These are phyloP conservation scores for Luperina nickerlii DNA, from an alignment of 2,888 invertebrate species.

Conservation along the genomic window DNA sequence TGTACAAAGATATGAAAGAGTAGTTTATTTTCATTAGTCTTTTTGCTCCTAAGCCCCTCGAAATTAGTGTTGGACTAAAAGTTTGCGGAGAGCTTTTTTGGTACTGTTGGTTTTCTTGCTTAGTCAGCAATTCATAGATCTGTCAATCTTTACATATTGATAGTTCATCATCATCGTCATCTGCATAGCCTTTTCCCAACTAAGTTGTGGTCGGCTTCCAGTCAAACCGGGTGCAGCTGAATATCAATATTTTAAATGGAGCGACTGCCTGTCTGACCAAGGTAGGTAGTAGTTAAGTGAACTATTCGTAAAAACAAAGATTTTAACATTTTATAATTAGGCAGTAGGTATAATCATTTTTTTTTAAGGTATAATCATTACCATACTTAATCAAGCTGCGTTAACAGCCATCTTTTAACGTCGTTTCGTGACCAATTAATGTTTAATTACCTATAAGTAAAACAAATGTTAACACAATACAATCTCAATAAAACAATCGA, in stretches of 20 bases:
- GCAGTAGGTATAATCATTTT: too few relatives aligned
- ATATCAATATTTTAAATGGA: background rate
- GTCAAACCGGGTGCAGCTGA: background rate
- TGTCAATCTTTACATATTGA: too few relatives aligned
- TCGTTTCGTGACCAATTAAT: constrained; percentile 47
- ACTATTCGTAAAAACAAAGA: background rate
- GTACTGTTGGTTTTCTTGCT: background rate
- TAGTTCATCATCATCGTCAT: background rate
- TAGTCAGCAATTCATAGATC: background rate
- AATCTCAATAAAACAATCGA: constrained; percentile 47
- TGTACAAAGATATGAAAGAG: background rate
- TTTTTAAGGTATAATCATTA: constrained; percentile 15
- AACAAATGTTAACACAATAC: constrained; percentile 33
- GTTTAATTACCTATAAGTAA: constrained; percentile 29
- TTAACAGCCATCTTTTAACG: constrained; percentile 1
- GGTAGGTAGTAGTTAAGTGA: background rate
- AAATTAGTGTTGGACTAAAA: background rate
- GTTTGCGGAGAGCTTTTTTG: background rate
- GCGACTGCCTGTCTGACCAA: background rate
- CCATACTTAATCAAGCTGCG: constrained; percentile 9
- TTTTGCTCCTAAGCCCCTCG: background rate
- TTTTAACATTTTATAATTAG: background rate
- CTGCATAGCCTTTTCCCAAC: background rate
- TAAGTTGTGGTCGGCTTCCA: background rate
- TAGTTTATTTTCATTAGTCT: background rate